Evolutionary conservation across 1,140 invertebrate genomes (phyloP).

Genomic region (Drosophila tropicalis): DNA sequence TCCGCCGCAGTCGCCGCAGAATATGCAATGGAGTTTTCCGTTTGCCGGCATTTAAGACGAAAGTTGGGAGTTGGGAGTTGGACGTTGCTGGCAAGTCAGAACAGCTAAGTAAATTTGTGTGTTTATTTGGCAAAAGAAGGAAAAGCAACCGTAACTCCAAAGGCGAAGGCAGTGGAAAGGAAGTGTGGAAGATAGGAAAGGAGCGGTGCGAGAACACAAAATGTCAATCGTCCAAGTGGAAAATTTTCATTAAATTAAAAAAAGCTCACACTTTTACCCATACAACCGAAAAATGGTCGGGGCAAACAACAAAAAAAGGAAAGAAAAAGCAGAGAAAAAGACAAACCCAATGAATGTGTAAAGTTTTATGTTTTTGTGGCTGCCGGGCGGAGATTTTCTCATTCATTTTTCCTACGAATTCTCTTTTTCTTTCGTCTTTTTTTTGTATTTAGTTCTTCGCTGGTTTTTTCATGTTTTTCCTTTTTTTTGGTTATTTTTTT

Average conservation of each 20-base stretch:
- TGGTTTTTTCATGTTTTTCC: conserved; percentile 39
- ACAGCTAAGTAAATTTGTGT: conserved; percentile 78
- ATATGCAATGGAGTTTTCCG: conserved; percentile 66
- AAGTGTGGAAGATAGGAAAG: neutral
- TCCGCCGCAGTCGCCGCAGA: conserved; percentile 36
- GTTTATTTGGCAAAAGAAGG: conserved; percentile 73
- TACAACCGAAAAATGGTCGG: conserved; percentile 50
- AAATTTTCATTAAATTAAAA: conserved; percentile 83
- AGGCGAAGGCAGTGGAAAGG: conserved; percentile 9
- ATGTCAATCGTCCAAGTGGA: conserved; percentile 82
- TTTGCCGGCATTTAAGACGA: conserved; percentile 52
- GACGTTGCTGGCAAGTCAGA: neutral
- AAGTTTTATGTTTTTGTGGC: conserved; percentile 79
- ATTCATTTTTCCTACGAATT: conserved; percentile 14
- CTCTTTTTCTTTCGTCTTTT: neutral
- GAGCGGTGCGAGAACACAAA: conserved; percentile 61
- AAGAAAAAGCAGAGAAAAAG: conserved; percentile 23
- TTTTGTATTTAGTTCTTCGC: conserved; percentile 29
- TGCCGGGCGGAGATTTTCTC: conserved; percentile 72
- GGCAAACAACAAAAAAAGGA: conserved; percentile 43
- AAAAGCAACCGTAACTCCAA: conserved; percentile 56
- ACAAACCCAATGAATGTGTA: conserved; percentile 73
- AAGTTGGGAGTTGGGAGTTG: neutral
- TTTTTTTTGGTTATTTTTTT: conserved; percentile 33
- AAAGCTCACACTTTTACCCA: conserved; percentile 76